phyloP scores from a whole-genome alignment of 2,797 vertebrate genomes.

The Catharus ustulatus region DNA sequence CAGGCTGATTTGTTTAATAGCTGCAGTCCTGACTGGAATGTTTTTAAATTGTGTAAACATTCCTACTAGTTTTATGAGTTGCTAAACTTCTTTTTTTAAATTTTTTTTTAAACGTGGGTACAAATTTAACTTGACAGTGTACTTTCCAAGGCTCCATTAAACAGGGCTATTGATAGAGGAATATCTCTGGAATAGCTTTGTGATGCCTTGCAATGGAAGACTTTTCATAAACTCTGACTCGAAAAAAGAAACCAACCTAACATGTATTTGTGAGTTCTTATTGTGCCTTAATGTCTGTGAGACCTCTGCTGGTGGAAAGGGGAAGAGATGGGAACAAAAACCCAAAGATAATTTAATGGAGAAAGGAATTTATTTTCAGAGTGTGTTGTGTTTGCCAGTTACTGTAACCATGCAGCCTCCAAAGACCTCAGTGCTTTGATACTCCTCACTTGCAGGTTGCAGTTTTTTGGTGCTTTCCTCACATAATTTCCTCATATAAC shows the following conservation, averaged over 20 bases:
- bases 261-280: neutral
- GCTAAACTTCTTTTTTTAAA: neutral
- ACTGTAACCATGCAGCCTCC: neutral
- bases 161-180: neutral
- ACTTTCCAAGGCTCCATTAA: slow-evolving; percentile 17
- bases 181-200: neutral
- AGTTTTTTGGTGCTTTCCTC: neutral
- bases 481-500: neutral
- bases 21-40: neutral
- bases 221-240: neutral
- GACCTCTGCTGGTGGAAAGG: slow-evolving; percentile 29
- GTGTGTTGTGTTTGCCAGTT: neutral
- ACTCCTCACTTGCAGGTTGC: neutral
- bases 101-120: neutral
- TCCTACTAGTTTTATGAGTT: slow-evolving; percentile 14
- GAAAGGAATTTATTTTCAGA: neutral
- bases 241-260: neutral
- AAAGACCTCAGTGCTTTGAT: neutral
- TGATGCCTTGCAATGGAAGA: neutral
- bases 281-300: neutral
- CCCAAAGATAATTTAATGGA: neutral
- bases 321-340: neutral
- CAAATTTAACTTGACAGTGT: slow-evolving; percentile 36
- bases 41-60: slow-evolving; percentile 29
- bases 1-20: slow-evolving; percentile 21